Conservation (phyloP, 2,113 vertebrate genomes). For the Hypanus sabinus region DNA sequence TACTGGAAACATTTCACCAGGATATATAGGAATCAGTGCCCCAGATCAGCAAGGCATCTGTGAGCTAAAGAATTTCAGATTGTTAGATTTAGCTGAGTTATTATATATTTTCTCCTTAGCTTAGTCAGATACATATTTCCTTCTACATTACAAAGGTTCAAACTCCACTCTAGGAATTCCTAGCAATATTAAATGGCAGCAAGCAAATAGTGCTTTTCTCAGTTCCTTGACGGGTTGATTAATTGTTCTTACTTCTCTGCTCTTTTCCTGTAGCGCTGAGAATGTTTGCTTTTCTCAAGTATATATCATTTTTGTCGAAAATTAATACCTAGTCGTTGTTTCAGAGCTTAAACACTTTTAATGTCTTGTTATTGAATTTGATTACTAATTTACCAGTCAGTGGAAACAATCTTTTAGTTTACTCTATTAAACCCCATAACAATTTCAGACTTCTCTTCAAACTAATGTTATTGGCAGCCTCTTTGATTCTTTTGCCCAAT, state of each 20-base stretch:
- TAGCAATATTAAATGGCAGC: background rate
- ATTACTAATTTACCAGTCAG: no score
- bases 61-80: background rate
- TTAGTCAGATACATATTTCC: background rate
- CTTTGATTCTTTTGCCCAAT: no score
- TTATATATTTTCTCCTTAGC: background rate
- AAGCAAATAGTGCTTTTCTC: background rate
- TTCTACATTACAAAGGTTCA: background rate
- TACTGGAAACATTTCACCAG: background rate
- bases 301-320: no score
- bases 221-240: background rate
- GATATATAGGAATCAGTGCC: background rate
- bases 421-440: no score
- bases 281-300: no score
- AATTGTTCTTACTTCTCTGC: background rate
- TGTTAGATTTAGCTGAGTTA: background rate
- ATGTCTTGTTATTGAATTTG: no score
- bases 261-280: background rate
- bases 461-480: no score
- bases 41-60: background rate
- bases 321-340: no score
- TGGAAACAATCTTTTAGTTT: no score
- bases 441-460: no score
- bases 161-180: background rate
- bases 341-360: no score